A percentile compares a stretch with the other conserved stretches of the same genome.
These are phyloP conservation scores for Apogon hyalosoma DNA, from an alignment of 2,797 vertebrate species.

Conservation along the genomic window DNA sequence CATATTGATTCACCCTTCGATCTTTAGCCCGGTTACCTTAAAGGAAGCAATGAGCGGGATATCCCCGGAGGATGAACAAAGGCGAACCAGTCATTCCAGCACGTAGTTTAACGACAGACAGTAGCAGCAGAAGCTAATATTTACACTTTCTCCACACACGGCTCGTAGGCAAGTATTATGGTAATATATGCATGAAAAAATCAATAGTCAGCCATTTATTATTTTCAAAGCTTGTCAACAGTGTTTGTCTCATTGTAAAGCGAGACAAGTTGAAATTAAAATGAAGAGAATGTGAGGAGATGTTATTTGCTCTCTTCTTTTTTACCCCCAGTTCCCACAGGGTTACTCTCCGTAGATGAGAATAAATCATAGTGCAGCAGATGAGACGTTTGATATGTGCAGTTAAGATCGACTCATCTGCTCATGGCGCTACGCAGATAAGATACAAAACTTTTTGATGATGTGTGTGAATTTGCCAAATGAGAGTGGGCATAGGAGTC, in stretches of 20 bases:
- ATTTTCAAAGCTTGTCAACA: conserved; percentile 50
- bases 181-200: conserved; percentile 54
- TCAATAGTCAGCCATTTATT: conserved; percentile 60
- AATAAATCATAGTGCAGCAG: conserved; percentile 24
- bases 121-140: conserved; percentile 38
- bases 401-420: conserved; percentile 31
- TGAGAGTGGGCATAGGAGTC: background rate
- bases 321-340: conserved; percentile 8
- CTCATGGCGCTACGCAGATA: background rate
- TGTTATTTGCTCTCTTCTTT: conserved; percentile 27
- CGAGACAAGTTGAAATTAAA: conserved; percentile 39
- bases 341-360: conserved; percentile 10
- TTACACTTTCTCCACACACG: conserved; percentile 36
- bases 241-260: conserved; percentile 30
- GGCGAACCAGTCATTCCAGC: conserved; percentile 35
- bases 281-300: conserved; percentile 20
- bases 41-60: conserved; percentile 21
- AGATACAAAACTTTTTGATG: background rate
- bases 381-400: conserved; percentile 31
- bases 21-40: conserved; percentile 42
- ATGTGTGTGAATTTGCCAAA: conserved; percentile 16
- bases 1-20: conserved; percentile 59
- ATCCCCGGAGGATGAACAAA: conserved; percentile 29
- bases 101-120: conserved; percentile 6
- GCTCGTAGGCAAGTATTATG: conserved; percentile 34